Conservation (phyloP, 2,113 vertebrate genomes). For the Procapra przewalskii region DNA sequence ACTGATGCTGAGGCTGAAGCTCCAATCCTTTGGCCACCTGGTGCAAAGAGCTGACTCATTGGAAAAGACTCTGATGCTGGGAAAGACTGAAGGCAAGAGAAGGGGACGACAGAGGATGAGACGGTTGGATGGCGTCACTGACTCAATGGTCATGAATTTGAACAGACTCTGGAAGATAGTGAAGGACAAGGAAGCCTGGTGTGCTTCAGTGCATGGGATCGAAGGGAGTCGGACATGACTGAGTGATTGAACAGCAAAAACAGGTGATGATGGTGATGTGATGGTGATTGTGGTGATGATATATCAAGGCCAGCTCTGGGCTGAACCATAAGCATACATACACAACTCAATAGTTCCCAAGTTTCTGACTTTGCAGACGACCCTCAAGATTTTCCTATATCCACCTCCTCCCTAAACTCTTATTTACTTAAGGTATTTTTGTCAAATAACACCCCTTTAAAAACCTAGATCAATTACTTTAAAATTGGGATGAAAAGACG, state of each 20-base stretch:
- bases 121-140: background rate
- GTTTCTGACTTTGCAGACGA: background rate
- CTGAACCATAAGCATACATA: background rate
- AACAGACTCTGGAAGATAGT: background rate
- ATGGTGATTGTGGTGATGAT: background rate
- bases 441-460: background rate
- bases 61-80: background rate
- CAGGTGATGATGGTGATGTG: background rate
- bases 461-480: background rate
- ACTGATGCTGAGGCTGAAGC: background rate
- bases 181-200: background rate
- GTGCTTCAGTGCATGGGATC: background rate
- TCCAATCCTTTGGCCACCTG: background rate
- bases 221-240: accelerated
- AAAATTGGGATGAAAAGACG: background rate
- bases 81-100: background rate
- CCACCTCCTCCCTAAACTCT: background rate
- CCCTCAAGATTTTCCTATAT: background rate
- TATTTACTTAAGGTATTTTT: background rate
- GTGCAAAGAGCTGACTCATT: background rate
- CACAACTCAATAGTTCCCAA: background rate
- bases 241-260: background rate
- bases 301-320: background rate
- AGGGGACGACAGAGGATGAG: background rate
- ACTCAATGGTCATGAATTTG: background rate